Evolutionary conservation across 2,113 vertebrate species (phyloP).

Genomic region (Narcine bancroftii): DNA sequence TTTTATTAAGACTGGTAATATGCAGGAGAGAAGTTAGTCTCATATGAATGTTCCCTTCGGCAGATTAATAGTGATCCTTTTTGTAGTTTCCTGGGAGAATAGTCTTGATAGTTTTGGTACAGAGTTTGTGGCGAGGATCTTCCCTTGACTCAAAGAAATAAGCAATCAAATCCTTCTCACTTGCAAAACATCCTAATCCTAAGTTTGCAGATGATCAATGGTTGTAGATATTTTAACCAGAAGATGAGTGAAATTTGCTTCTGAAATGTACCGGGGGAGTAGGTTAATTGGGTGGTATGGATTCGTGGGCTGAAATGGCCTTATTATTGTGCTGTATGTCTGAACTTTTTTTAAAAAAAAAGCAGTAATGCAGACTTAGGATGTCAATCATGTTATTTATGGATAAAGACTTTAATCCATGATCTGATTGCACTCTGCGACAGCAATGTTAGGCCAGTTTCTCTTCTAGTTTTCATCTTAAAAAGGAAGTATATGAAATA

Average conservation of each 20-base stretch:
- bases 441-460: not conserved
- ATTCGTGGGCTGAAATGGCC: no score
- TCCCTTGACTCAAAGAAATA: not conserved
- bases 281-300: no score
- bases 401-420: not conserved
- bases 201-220: no score
- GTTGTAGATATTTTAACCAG: not conserved
- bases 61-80: not conserved
- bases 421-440: not conserved
- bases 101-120: not conserved
- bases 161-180: not conserved
- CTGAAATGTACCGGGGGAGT: no score
- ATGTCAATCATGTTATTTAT: not conserved
- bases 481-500: not conserved
- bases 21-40: no score
- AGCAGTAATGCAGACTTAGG: not conserved
- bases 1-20: no score
- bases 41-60: not conserved
- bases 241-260: not conserved
- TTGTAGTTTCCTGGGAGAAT: not conserved
- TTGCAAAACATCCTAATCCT: not conserved
- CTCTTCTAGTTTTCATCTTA: not conserved
- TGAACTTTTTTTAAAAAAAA: no score
- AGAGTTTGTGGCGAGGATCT: not conserved
- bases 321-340: no score